Percentiles rank a stretch among this genome's conserved stretches.
Evolutionary conservation across 2,113 vertebrate species (phyloP).

Genomic region (Rana temporaria): DNA sequence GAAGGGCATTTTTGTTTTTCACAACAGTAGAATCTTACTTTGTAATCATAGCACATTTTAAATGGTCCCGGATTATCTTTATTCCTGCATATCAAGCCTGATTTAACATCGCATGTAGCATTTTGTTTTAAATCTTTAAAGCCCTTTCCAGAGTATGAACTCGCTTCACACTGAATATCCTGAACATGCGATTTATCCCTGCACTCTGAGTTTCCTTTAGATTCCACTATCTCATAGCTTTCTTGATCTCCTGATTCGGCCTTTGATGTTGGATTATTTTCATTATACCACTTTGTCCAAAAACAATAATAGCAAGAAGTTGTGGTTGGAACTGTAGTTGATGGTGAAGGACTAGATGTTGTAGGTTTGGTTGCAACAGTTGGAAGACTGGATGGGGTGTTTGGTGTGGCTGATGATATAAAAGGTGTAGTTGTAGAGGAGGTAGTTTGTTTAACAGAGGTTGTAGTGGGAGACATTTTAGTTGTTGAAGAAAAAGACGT

Average conservation of each 20-base stretch:
- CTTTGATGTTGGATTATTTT: not conserved
- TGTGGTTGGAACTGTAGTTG: not conserved
- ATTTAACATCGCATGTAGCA: not conserved
- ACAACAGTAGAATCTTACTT: not conserved
- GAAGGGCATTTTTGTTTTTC: not conserved
- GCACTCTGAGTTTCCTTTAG: not conserved
- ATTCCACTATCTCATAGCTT: not conserved
- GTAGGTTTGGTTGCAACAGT: too few species aligned
- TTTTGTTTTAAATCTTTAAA: not conserved
- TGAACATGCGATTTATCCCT: not conserved
- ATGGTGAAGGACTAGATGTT: too few species aligned
- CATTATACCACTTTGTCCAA: not conserved
- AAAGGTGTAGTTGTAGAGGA: too few species aligned
- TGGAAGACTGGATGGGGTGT: too few species aligned
- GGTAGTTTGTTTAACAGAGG: too few species aligned
- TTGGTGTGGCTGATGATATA: too few species aligned
- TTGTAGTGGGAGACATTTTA: too few species aligned
- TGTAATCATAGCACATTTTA: conserved; percentile 11
- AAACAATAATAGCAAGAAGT: not conserved
- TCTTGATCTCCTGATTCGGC: not conserved
- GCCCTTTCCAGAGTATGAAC: not conserved
- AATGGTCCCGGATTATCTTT: not conserved
- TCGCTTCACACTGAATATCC: not conserved
- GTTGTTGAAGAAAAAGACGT: too few species aligned
- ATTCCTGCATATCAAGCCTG: not conserved